Conservation (phyloP, 2,113 vertebrate genomes). For the Tupaia tana region DNA sequence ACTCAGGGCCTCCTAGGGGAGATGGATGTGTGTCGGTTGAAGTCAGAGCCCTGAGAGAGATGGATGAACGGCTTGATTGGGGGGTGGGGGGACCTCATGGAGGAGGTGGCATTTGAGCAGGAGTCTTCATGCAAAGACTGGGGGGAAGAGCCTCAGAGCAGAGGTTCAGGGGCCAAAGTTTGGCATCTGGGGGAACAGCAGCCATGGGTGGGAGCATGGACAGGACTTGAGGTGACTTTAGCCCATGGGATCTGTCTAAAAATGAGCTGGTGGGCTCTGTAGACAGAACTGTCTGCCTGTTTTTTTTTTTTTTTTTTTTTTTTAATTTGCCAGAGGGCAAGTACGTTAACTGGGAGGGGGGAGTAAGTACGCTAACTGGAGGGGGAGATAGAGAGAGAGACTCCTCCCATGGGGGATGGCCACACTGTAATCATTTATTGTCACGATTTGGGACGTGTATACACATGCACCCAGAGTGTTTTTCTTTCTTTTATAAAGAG, state of each 20-base stretch:
- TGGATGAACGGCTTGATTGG: neutral
- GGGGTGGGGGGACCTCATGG: neutral
- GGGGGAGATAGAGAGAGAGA: too few species aligned
- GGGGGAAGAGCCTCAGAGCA: neutral
- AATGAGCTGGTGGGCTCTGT: neutral
- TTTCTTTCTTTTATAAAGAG: too few species aligned
- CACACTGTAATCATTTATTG: too few species aligned
- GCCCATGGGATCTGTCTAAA: neutral
- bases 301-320: too few species aligned
- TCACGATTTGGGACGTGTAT: too few species aligned
- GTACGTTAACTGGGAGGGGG: too few species aligned
- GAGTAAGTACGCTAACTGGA: too few species aligned
- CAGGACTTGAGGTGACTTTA: neutral
- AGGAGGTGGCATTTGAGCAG: neutral
- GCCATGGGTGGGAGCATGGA: neutral
- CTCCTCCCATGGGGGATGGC: too few species aligned
- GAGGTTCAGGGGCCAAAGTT: neutral
- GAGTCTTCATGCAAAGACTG: neutral
- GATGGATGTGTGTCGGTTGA: neutral
- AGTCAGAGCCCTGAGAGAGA: neutral
- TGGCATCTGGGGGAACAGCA: neutral
- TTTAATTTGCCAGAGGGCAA: too few species aligned
- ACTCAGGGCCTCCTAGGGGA: neutral
- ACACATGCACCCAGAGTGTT: too few species aligned
- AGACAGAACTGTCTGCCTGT: neutral